Evolutionary conservation across 2,113 vertebrate genomes (phyloP).

Genomic region (Thalassarche chlororhynchos): DNA sequence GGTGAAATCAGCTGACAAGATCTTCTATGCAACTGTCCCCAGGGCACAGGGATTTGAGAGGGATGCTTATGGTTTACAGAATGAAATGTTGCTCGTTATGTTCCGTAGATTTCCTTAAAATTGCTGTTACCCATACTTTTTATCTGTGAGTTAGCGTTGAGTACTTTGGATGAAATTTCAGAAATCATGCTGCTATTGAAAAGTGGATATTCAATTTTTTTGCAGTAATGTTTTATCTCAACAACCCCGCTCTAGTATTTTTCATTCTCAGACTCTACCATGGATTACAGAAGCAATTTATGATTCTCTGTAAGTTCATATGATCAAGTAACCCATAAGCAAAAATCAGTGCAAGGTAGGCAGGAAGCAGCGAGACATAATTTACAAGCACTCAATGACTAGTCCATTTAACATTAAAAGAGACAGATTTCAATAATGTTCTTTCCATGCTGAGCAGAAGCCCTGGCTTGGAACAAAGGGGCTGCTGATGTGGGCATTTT

Average conservation of each 20-base stretch:
- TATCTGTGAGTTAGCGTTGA: neutral
- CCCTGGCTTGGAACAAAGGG: neutral
- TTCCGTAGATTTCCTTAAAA: neutral
- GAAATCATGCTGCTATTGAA: neutral
- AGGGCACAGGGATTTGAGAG: neutral
- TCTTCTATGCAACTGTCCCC: neutral
- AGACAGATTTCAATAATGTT: slow-evolving; percentile 8
- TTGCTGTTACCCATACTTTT: neutral
- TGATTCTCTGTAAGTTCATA: neutral
- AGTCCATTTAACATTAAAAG: neutral
- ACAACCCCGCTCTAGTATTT: neutral
- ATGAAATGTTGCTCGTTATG: neutral
- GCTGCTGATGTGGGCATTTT: neutral
- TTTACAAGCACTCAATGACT: neutral
- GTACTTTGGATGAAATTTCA: neutral
- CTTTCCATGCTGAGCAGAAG: neutral
- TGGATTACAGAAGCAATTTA: slow-evolving; percentile 17
- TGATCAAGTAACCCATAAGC: slow-evolving; percentile 33
- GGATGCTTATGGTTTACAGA: neutral
- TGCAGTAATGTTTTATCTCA: neutral
- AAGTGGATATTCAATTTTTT: neutral
- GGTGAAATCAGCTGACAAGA: neutral
- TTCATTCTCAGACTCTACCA: neutral
- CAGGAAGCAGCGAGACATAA: neutral
- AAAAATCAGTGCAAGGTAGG: slow-evolving; percentile 40